Conservation (phyloP, 2,797 vertebrate species). For the Xenentodon cancila region DNA sequence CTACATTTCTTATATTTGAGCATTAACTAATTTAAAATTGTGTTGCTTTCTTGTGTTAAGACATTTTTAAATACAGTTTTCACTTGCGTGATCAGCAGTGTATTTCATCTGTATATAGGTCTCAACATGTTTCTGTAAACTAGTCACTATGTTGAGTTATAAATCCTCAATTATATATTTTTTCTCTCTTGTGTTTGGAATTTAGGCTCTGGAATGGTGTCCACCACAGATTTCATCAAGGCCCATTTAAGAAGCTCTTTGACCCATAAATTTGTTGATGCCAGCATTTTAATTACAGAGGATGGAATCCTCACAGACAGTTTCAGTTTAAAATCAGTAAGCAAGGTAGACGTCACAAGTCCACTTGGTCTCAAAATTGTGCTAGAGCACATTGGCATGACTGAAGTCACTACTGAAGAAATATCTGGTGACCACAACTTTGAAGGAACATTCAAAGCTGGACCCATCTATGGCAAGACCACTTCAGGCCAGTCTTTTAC, state of each 20-base stretch:
- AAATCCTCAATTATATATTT: not conserved
- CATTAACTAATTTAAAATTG: too few species aligned
- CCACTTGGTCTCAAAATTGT: constrained; percentile 81
- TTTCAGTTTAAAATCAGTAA: constrained; percentile 68
- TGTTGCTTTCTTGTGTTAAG: too few species aligned
- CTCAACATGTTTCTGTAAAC: not conserved
- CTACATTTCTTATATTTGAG: not conserved
- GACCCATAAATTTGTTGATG: constrained; percentile 86
- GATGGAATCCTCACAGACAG: constrained; percentile 69
- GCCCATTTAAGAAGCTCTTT: constrained; percentile 81
- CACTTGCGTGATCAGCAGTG: too few species aligned
- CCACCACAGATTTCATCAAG: constrained; percentile 73
- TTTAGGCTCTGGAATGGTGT: constrained; percentile 86
- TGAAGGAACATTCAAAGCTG: constrained; percentile 78
- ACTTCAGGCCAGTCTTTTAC: constrained; percentile 72
- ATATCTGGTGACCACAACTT: constrained; percentile 77
- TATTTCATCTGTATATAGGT: not conserved
- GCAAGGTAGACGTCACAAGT: constrained; percentile 83
- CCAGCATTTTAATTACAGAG: constrained; percentile 78
- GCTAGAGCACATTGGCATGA: constrained; percentile 72
- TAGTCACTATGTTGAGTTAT: not conserved
- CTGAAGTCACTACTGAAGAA: constrained; percentile 70
- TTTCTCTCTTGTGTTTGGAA: constrained; percentile 25
- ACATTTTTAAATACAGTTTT: too few species aligned
- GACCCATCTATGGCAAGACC: constrained; percentile 79